Evolutionary conservation across 2,113 vertebrate species (phyloP), one percentile per base, ranked within the genome.

Genomic region (Vicugna pacos): DNA sequence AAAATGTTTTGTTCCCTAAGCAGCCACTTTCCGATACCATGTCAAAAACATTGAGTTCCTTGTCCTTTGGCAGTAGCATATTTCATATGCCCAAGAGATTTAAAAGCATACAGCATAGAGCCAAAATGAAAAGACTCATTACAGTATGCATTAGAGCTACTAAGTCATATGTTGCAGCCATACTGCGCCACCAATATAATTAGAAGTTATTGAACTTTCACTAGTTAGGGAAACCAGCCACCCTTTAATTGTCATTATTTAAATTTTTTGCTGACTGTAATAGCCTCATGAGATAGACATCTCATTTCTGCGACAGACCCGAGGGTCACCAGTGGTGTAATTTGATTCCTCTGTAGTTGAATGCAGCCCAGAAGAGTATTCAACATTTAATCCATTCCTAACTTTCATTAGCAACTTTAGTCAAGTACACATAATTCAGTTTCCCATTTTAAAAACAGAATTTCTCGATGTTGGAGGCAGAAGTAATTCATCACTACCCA

Each of bases 221-320:
- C 96, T 94, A 97, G 93, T 93, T 96, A 93, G 67, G 30, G 77
- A 89, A 96, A 56, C 35, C 73, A 97, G 94, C 14, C 38, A 70
- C 69, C 77, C 48, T 96, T 93, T 94, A 95, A 92, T 93, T 97
- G 95, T 88, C 96, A 92, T 97, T 97, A 94, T 92, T 97, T 93
- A 83, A 88, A 87, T 92, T 95, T 89, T 97, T 95, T 97, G 58
- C 94, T 95, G 94, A 84, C 58, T 95, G 17, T 87, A 97, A 97
- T 91, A 90, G 93, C 73, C 82, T 91, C 56, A 15, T 35, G 62
- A 97, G 85, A 96, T 86, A 96, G 90, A 94, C 60, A 85, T 94
- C 94, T 97, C 88, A 95, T 96, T 96, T 96, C 89, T 95, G 32
- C 89, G 94, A 87, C 54, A 89, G 72, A 91, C n/a, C 46, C 20